Base-by-base conservation (phyloP, 2,113 vertebrate species). In the Illadopsis cleaveri region DNA sequence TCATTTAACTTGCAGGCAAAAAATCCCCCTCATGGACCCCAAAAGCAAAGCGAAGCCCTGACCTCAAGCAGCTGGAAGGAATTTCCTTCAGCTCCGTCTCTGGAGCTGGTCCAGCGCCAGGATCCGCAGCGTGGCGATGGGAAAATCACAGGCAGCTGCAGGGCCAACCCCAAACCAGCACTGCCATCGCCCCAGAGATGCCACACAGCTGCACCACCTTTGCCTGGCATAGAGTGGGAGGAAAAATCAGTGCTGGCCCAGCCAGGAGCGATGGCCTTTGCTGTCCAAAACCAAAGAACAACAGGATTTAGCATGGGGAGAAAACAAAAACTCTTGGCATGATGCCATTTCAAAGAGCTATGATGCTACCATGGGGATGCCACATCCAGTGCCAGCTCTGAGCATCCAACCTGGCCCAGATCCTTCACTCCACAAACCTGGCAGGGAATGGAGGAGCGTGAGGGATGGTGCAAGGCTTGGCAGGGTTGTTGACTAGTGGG, bases 51-150 rank as follows among this genome's bases (percentile, higher is more conserved):
- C 0, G 0, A 81, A 83, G 83, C 25, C 60, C 38, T 50, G 68
- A 86, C 75, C 53, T 91, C 85, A 60, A 90, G 76, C 94, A 95
- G 96, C 90, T 95, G 92, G 88, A 94, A 91, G 87, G 95, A 94
- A 97, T 97, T 95, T 95, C 90, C 90, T 87, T 33, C 66, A 64
- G 92, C 94, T 89, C 88, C 2, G 53, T 66, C 83, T 91, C 90
- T 94, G 89, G 86, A 93, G 72, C 68, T 16, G 65, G 21, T 86
- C 83, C 93, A 96, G 76, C 2, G 0, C 5, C 5, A 71, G 70
- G 65, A 91, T 57, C 69, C 0, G 10, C 84, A 58, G 88, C 3
- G 4, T 13, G 8, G 76, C 1, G 8, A 30, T 93, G 88, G 88
- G 90, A 90, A 91, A 94, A 95, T 57, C 12, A 3, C 33, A 69